Conservation (phyloP, 1,140 invertebrate genomes). For the Calliphora vicina region DNA sequence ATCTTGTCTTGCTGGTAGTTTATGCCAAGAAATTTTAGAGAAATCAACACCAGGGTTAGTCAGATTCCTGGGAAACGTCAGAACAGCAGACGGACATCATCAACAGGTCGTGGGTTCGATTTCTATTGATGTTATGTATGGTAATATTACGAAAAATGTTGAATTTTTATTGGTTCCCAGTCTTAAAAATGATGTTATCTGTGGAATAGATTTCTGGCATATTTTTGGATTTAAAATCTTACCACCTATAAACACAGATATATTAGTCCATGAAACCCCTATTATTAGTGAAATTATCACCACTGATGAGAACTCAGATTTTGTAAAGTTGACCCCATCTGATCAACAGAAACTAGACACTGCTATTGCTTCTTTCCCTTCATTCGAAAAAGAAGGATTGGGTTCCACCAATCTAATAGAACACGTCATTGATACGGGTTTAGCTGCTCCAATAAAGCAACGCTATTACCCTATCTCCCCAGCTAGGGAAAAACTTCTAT, state of each 20-base stretch:
- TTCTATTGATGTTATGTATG: neutral
- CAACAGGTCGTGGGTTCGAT: neutral
- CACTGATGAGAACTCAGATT: too few species aligned
- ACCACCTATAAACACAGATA: too few species aligned
- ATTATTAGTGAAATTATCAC: too few species aligned
- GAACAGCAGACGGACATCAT: neutral
- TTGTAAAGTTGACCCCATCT: too few species aligned
- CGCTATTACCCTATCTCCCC: neutral
- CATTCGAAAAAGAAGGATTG: neutral
- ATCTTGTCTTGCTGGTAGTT: too few species aligned
- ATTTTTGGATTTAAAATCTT: too few species aligned
- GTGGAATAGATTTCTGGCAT: too few species aligned
- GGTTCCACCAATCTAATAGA: neutral
- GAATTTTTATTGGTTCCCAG: neutral
- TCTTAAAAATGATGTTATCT: too few species aligned
- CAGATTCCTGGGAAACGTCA: neutral
- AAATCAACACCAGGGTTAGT: too few species aligned
- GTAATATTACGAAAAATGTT: neutral
- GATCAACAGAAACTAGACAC: too few species aligned
- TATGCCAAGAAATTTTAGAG: too few species aligned
- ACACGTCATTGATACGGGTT: neutral
- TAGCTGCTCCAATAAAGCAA: neutral
- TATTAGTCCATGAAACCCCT: too few species aligned
- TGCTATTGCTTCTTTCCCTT: neutral
- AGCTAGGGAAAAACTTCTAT: neutral